Conservation (phyloP, 1,140 invertebrate genomes). For the Aphelenchoides fujianensis region DNA sequence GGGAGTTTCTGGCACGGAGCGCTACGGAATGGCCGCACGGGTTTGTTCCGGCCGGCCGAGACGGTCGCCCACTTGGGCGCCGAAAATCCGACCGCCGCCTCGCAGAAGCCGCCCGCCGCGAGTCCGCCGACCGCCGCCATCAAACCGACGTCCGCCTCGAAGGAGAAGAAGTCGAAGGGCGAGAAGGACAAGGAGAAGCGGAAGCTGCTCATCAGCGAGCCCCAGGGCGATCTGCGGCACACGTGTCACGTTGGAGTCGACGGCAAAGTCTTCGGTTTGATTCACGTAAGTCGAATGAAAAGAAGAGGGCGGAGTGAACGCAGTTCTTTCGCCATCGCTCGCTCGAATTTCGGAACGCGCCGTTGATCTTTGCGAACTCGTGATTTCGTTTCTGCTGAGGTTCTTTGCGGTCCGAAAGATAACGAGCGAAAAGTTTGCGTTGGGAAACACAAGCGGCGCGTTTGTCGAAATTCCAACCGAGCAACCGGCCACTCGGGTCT, state of each 20-base stretch:
- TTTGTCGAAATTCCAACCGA: too few relatives aligned
- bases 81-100: constrained; percentile 37
- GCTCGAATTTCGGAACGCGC: constrained; percentile 3
- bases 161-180: constrained; percentile 67
- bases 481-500: too few relatives aligned
- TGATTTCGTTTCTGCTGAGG: background rate
- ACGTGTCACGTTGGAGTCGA: constrained; percentile 93
- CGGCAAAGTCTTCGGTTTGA: constrained; percentile 83
- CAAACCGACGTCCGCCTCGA: constrained; percentile 26
- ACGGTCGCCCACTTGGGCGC: constrained; percentile 78
- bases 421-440: constrained; percentile 1
- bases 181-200: constrained; percentile 71
- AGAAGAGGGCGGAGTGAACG: background rate
- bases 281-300: constrained; percentile 31
- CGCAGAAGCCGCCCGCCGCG: constrained; percentile 16
- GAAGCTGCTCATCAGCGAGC: constrained; percentile 79
- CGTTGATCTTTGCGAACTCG: background rate
- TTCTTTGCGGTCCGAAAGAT: too few relatives aligned
- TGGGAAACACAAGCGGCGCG: too few relatives aligned
- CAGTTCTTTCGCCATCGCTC: background rate
- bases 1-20: constrained; percentile 77
- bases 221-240: constrained; percentile 92
- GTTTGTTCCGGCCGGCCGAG: constrained; percentile 82
- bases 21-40: constrained; percentile 77
- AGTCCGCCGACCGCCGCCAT: too few relatives aligned